Evolutionary conservation across 2,888 invertebrate species (phyloP).

Genomic region (Metellina segmentata): DNA sequence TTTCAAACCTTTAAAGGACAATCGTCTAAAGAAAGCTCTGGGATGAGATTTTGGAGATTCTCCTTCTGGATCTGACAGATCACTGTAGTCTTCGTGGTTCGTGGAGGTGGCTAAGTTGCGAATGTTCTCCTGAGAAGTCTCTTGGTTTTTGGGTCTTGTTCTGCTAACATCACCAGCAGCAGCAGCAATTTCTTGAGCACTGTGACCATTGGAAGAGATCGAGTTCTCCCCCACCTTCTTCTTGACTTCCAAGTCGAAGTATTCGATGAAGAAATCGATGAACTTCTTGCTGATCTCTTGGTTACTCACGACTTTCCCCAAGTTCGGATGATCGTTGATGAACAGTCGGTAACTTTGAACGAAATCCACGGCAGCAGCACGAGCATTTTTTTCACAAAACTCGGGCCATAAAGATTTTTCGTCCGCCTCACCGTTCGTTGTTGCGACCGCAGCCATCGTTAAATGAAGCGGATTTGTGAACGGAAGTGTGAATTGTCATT

Average conservation of each 20-base stretch:
- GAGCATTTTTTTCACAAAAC: constrained; percentile 77
- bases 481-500: not conserved
- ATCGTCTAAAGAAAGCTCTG: constrained; percentile 87
- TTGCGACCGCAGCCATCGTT: constrained; percentile 67
- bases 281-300: constrained; percentile 75
- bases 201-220: constrained; percentile 62
- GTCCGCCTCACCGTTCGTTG: constrained; percentile 65
- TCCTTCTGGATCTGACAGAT: constrained; percentile 86
- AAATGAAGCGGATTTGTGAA: not conserved
- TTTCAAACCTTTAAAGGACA: constrained; percentile 93
- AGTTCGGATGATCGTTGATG: constrained; percentile 74
- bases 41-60: constrained; percentile 90
- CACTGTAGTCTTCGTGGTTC: constrained; percentile 81
- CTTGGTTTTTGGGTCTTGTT: constrained; percentile 71
- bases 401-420: constrained; percentile 74
- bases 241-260: constrained; percentile 73
- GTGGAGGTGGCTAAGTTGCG: constrained; percentile 45
- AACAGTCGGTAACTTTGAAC: constrained; percentile 76
- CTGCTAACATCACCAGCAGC: constrained; percentile 38
- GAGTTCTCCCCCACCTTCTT: constrained; percentile 70
- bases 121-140: constrained; percentile 75
- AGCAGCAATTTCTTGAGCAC: constrained; percentile 48
- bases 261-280: constrained; percentile 72
- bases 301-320: constrained; percentile 63
- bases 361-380: constrained; percentile 75